Base-by-base conservation (phyloP, 2,113 vertebrate species). In the Pachyramphus minor region DNA sequence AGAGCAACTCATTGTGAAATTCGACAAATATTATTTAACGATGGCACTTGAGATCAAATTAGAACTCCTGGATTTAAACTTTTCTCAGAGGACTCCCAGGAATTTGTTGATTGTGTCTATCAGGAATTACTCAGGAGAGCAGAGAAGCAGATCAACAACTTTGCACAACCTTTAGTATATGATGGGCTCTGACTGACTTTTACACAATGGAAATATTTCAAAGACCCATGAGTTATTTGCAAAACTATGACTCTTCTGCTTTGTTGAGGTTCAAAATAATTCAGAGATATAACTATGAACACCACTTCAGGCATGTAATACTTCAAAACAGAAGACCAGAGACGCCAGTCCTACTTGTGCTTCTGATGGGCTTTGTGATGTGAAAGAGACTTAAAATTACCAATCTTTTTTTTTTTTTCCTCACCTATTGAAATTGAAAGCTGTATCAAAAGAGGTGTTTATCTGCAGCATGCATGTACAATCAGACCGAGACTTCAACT, bases 261-360 rank as follows among this genome's bases (percentile, higher is more conserved):
- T 66, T 45, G 1, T 17, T 66, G 55, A 41, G 2, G 5, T 50
- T 71, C 25, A 22, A n/a, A 84, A 49, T 35, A 56, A 50, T 52
- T 47, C 12, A 47, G 49, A 42, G 25, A 11, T 9, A 44, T 12
- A 59, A 66, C 59, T 49, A 58, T n/a, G 19, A 86, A 7, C 8
- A 58, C 2, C 0, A 2, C 0, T 71, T 84, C n/a, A 47, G 20
- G 11, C 19, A 37, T 20, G 5, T 2, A 23, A 8, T 28, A 52
- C 8, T 58, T 53, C 7, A 37, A 77, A 87, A 66, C 0, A 69
- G 16, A 18, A 73, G 14, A 30, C 3, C 7, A 49, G 19, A 49
- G 2, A 0, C 39, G 5, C 1, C 15, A 82, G 8, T 2, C 14
- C 5, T 25, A 1, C 2, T 6, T 47, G 8, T 45, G 15, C 6